phyloP scores from a whole-genome alignment of 2,888 invertebrate genomes.

The Zelleria hepariella region DNA sequence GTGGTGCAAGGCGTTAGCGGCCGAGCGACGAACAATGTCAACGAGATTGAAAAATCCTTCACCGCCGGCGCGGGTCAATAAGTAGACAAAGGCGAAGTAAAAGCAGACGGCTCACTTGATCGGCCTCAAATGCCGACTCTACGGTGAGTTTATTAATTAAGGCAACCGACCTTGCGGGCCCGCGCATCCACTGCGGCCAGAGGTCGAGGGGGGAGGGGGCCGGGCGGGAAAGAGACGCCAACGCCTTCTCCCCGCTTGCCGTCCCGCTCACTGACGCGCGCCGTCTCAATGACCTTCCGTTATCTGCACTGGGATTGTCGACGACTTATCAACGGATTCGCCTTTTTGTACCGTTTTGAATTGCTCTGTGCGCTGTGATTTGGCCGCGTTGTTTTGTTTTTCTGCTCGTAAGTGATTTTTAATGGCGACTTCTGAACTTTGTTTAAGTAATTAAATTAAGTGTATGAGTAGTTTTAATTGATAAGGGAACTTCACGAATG shows the following conservation, averaged over 20 bases:
- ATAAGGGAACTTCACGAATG: background rate
- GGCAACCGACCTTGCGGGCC: constrained; percentile 68
- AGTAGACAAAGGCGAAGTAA: constrained; percentile 66
- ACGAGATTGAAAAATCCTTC: constrained; percentile 27
- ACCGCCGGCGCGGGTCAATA: constrained; percentile 56
- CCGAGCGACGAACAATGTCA: background rate
- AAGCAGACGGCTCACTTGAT: constrained; percentile 62
- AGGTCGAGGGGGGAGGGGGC: constrained; percentile 20
- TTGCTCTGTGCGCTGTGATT: constrained; percentile 4
- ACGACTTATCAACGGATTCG: constrained; percentile 20
- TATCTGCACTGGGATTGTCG: constrained; percentile 55
- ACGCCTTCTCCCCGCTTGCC: constrained; percentile 20
- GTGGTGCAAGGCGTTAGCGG: background rate
- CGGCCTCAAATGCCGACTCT: constrained; percentile 66
- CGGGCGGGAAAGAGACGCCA: constrained; percentile 42
- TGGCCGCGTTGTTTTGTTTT: background rate
- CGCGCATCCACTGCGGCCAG: constrained; percentile 63
- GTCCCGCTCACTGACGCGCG: constrained; percentile 42
- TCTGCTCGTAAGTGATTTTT: background rate
- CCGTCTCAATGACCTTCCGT: constrained; percentile 68
- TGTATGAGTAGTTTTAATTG: background rate
- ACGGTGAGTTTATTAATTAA: constrained; percentile 72
- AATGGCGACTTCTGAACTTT: background rate
- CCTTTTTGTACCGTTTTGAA: constrained; percentile 7
- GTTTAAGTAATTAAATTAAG: background rate